Percentiles rank a stretch among this genome's conserved stretches.
Evolutionary conservation across 2,113 vertebrate species (phyloP).

Genomic region (Cricetomys ansorgei): DNA sequence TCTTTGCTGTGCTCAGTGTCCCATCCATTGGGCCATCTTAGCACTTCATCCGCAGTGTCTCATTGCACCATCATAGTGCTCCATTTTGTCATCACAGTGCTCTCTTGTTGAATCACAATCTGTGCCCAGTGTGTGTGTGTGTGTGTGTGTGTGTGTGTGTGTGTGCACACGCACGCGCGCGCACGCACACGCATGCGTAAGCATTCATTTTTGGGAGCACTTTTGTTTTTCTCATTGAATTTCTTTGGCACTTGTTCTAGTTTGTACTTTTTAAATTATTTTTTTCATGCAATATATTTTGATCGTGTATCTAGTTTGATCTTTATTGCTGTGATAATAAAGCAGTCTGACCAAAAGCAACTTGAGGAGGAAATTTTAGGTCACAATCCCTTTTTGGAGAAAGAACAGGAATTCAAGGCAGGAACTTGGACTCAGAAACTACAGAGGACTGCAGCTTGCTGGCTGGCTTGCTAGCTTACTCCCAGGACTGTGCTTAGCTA

Average conservation of each 20-base stretch:
- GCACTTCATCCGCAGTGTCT: neutral
- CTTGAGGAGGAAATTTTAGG: too few species aligned
- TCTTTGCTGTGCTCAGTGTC: neutral
- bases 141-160: neutral
- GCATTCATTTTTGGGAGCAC: neutral
- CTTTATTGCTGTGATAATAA: neutral
- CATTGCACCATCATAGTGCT: neutral
- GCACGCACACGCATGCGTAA: too few species aligned
- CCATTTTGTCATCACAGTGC: too few species aligned
- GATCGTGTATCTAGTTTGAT: neutral
- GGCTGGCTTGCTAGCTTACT: too few species aligned
- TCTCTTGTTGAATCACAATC: neutral
- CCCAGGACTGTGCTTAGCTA: too few species aligned
- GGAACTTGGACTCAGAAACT: too few species aligned
- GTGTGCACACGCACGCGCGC: too few species aligned
- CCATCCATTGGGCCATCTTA: neutral
- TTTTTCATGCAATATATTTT: neutral
- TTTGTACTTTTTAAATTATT: neutral
- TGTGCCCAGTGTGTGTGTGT: neutral
- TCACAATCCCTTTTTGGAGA: too few species aligned
- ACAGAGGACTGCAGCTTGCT: too few species aligned
- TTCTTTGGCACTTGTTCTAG: neutral
- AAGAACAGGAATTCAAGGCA: too few species aligned
- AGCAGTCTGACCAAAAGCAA: neutral
- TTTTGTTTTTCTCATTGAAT: neutral